Conservation (phyloP, 2,797 vertebrate genomes). For the Notoglanidium macrostoma region DNA sequence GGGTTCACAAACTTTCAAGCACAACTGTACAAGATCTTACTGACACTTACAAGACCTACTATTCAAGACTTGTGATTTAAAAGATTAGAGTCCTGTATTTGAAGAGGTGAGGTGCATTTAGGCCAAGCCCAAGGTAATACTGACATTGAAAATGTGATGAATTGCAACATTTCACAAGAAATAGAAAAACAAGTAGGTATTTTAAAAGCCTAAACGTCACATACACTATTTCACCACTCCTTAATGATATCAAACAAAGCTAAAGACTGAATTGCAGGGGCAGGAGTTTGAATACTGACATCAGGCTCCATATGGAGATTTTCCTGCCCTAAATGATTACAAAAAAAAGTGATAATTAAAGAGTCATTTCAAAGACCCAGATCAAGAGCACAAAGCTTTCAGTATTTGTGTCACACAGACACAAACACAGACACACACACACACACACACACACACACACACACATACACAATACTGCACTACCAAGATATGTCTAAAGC, state of each 20-base stretch:
- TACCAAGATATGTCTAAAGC: neutral
- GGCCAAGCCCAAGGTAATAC: neutral
- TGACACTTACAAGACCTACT: neutral
- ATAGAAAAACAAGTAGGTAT: neutral
- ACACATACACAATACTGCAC: neutral
- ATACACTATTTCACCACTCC: neutral
- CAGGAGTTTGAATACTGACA: neutral
- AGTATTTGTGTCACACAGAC: conserved; percentile 25
- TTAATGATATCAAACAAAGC: neutral
- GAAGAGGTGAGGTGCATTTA: neutral
- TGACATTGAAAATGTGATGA: neutral
- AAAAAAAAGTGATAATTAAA: neutral
- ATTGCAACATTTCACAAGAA: neutral
- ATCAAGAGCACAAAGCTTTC: conserved; percentile 42
- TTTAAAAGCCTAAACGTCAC: neutral
- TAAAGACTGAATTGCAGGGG: neutral
- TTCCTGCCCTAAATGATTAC: neutral
- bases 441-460: too few species aligned
- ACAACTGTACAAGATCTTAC: neutral
- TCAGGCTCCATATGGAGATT: neutral
- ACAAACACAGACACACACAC: too few species aligned
- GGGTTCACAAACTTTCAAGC: too few species aligned
- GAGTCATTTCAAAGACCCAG: conserved; percentile 1
- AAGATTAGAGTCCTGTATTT: neutral
- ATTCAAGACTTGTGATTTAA: neutral